These are phyloP conservation scores for Myocastor coypus DNA, from an alignment of 2,113 vertebrate species.

Conservation along the genomic window DNA sequence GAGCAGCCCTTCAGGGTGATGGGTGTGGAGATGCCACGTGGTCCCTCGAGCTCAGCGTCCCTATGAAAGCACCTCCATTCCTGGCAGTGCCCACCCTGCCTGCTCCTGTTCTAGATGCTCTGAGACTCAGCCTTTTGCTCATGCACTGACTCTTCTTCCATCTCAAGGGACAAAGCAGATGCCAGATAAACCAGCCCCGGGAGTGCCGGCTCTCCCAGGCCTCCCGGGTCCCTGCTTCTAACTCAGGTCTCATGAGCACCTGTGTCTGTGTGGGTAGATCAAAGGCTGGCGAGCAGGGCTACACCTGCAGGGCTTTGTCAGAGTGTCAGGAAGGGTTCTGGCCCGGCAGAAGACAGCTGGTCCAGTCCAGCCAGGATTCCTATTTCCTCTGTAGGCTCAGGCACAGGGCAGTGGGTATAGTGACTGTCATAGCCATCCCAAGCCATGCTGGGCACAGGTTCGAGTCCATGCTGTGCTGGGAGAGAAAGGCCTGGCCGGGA, in stretches of 20 bases:
- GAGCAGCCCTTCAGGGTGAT: not conserved
- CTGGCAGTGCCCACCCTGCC: rapidly evolving
- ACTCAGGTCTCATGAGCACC: no score
- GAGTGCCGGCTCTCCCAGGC: not conserved
- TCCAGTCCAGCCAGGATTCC: not conserved
- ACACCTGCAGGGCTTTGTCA: not conserved
- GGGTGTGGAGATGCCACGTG: no score
- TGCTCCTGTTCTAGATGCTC: not conserved
- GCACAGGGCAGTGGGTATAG: not conserved
- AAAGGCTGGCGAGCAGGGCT: not conserved
- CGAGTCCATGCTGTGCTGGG: not conserved
- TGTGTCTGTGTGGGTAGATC: not conserved
- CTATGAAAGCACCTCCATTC: not conserved
- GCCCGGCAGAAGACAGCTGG: not conserved
- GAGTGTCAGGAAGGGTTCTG: not conserved
- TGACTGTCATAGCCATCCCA: not conserved
- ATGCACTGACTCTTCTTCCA: not conserved
- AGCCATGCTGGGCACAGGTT: not conserved
- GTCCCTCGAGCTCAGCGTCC: not conserved
- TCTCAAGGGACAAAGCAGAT: not conserved
- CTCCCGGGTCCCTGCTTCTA: not conserved
- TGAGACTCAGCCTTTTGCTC: not conserved
- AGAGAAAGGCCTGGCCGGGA: not conserved
- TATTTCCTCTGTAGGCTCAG: not conserved
- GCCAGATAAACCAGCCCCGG: not conserved